phyloP scores from a whole-genome alignment of 2,797 vertebrate species.

The Neopelma chrysocephalum region DNA sequence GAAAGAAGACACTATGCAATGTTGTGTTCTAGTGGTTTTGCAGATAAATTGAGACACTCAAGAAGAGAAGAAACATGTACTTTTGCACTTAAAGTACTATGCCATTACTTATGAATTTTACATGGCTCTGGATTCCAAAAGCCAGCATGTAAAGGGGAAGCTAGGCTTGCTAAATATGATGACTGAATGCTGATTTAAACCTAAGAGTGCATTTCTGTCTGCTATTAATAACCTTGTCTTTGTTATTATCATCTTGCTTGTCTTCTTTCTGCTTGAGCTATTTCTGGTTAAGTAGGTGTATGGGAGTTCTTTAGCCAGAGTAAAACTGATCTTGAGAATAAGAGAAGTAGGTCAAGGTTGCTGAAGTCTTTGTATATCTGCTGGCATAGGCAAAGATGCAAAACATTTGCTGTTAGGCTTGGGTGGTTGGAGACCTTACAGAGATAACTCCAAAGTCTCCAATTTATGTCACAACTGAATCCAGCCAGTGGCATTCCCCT shows the following conservation, averaged over 20 bases:
- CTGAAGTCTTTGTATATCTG: not conserved
- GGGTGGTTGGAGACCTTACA: not conserved
- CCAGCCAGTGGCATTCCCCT: not conserved
- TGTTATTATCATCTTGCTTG: slow-evolving; percentile 10
- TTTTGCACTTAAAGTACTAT: not conserved
- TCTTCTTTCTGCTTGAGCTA: not conserved
- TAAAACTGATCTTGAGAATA: not conserved
- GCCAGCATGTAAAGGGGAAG: not conserved
- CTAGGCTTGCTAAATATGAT: not conserved
- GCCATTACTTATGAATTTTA: slow-evolving; percentile 41
- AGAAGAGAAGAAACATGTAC: not conserved
- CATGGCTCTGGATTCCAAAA: slow-evolving; percentile 25
- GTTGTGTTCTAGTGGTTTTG: not conserved
- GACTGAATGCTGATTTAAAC: slow-evolving; percentile 31
- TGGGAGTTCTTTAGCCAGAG: not conserved
- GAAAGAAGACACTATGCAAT: not conserved
- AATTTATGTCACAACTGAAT: not conserved
- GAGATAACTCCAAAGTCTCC: not conserved
- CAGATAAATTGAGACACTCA: not conserved
- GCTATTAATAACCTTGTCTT: slow-evolving; percentile 4
- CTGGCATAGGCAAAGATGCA: not conserved
- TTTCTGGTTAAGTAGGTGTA: slow-evolving; percentile 19
- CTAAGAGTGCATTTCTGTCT: slow-evolving; percentile 1
- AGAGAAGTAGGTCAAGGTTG: not conserved
- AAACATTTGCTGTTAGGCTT: not conserved